These are phyloP conservation scores for Neodontobutis hainanensis DNA, from an alignment of 2,113 vertebrate genomes.

Conservation along the genomic window DNA sequence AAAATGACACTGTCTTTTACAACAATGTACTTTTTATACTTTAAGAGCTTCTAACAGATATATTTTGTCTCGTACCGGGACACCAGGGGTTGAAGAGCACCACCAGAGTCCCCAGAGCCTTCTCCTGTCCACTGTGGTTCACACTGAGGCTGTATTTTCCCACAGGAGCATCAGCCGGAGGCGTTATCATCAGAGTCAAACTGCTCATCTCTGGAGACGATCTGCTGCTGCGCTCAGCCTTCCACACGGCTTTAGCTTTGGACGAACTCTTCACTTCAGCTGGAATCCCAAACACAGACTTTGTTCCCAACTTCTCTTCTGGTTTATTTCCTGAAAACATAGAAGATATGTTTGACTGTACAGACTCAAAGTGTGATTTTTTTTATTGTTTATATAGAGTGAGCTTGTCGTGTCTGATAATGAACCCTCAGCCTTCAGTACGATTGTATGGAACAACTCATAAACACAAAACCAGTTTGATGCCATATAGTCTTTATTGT, in stretches of 20 bases:
- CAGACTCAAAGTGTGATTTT: too few species aligned
- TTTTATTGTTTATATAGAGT: too few species aligned
- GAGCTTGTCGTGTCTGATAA: too few species aligned
- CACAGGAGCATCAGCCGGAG: conserved; percentile 75
- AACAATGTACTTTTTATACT: too few species aligned
- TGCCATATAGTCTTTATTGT: too few species aligned
- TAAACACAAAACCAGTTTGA: too few species aligned
- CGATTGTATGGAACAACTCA: too few species aligned
- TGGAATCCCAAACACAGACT: conserved; percentile 69
- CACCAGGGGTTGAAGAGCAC: conserved; percentile 92
- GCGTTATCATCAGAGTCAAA: conserved; percentile 72
- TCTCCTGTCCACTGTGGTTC: conserved; percentile 19
- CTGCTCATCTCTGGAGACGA: not conserved
- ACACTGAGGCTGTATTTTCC: conserved; percentile 78
- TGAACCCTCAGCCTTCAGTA: too few species aligned
- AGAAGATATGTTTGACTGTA: not conserved
- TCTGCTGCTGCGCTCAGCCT: conserved; percentile 22
- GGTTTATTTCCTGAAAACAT: conserved; percentile 68
- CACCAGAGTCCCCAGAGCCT: conserved; percentile 52
- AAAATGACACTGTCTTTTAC: not conserved
- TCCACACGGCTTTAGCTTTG: conserved; percentile 76
- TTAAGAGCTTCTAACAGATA: too few species aligned
- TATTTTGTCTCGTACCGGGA: conserved; percentile 69
- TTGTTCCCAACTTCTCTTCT: conserved; percentile 65
- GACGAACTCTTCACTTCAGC: not conserved